Base-by-base conservation (phyloP, 2,888 invertebrate genomes). In the Epinotia nisella region DNA sequence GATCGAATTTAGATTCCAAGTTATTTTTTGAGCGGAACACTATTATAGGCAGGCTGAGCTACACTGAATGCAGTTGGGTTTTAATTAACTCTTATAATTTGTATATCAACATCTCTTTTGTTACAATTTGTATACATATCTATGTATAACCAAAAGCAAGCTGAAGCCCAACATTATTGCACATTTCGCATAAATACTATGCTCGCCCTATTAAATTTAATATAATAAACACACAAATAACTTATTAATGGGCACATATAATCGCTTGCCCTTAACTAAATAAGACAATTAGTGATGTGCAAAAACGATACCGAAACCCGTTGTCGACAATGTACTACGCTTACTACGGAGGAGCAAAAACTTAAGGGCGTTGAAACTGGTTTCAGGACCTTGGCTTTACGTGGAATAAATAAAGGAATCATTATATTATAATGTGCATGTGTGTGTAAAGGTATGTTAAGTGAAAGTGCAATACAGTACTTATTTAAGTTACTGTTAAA, bases 271-370 rank as follows among this genome's bases (percentile, higher is more conserved):
- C 71, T 71, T 71, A 71, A 70, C 69, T 70, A 70, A 71, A 71
- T 71, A 66, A 68, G 67, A 68, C 67, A 72, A 72, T 72, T 68
- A 72, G 72, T 72, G 67, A 68, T 72, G 72, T 17, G 61, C 67
- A 72, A 72, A 70, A 72, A 67, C 72, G 24, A 68, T 68, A 62
- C 67, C 72, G 67, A 72, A 72, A 72, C 72, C 72, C 29, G 72
- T 72, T 72, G 49, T 45, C 56, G 56, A 64, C 70, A 67, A 61
- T 71, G 72, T 72, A 71, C 72, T 72, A 72, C 72, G 72, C 67
- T 56, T 72, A 72, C 72, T 72, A 72, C 72, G 56, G 49, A 53
- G n/a, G 24, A 19, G 41, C 39, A 68, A 68, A 72, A 72, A 68
- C 72, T 49, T 68, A 72, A 72, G 72, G 72, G 72, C 72, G 67